These are phyloP conservation scores for Nemoura dubitans DNA, from an alignment of 2,888 invertebrate species.

Conservation along the genomic window DNA sequence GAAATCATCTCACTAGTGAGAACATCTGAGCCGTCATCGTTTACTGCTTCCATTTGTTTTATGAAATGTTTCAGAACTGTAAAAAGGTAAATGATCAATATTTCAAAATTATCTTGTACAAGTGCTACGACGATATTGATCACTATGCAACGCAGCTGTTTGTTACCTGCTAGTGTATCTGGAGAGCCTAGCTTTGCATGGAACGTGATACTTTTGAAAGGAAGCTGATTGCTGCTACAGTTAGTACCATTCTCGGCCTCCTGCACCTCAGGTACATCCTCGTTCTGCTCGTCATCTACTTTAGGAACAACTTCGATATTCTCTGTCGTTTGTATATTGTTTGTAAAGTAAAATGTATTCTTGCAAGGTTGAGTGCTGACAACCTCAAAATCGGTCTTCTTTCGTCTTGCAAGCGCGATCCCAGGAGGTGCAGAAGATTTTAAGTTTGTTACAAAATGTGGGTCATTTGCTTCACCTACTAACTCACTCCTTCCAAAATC, in stretches of 20 bases:
- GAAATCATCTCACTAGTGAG: conserved; percentile 72
- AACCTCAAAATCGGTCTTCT: not conserved
- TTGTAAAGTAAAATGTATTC: not conserved
- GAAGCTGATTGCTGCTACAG: not conserved
- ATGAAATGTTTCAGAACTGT: conserved; percentile 33
- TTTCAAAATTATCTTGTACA: not conserved
- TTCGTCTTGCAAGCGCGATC: not conserved
- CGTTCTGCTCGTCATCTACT: conserved; percentile 64
- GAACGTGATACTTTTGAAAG: not conserved
- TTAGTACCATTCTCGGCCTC: not conserved
- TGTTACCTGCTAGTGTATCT: not conserved
- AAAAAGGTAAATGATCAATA: not conserved
- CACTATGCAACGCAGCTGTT: too few relatives aligned
- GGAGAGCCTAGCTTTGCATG: not conserved
- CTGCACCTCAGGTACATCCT: conserved; percentile 57
- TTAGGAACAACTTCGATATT: conserved; percentile 17
- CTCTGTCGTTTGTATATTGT: not conserved
- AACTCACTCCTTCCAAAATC: not conserved
- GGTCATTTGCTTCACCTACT: not conserved
- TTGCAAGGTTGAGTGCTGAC: not conserved
- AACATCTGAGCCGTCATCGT: conserved; percentile 57
- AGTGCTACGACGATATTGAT: too few relatives aligned
- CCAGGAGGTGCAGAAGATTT: not conserved
- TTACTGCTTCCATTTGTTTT: not conserved
- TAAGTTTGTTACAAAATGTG: not conserved